These are phyloP conservation scores for Drosophila subobscura DNA, from an alignment of 1,140 invertebrate species.

Conservation along the genomic window DNA sequence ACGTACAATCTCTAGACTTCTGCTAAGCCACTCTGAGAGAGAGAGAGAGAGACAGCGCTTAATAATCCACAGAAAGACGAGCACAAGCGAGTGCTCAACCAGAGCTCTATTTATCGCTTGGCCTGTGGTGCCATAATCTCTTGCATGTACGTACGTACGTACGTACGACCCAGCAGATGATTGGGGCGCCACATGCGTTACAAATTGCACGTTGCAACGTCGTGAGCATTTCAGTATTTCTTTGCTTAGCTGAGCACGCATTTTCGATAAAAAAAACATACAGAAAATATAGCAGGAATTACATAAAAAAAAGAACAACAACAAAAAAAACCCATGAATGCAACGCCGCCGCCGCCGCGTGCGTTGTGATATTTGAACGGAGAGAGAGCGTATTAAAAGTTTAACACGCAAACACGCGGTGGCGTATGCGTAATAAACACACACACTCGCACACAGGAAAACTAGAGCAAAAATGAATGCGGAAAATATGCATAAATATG, in stretches of 20 bases:
- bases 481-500: conserved; percentile 7
- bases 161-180: too few relatives aligned
- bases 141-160: too few relatives aligned
- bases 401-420: conserved; percentile 37
- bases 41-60: too few relatives aligned
- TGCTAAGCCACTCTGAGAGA: too few relatives aligned
- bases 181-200: conserved; percentile 35
- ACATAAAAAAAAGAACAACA: conserved; percentile 35
- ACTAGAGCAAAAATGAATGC: conserved; percentile 13
- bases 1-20: too few relatives aligned
- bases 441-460: not conserved
- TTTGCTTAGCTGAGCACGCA: conserved; percentile 56
- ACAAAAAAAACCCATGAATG: conserved; percentile 36
- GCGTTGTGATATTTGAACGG: conserved; percentile 40
- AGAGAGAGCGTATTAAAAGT: conserved; percentile 25
- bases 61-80: too few relatives aligned
- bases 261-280: conserved; percentile 48
- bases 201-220: conserved; percentile 47
- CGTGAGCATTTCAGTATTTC: conserved; percentile 42
- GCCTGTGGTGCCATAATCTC: too few relatives aligned
- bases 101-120: too few relatives aligned
- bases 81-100: too few relatives aligned
- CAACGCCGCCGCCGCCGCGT: conserved; percentile 34
- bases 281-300: conserved; percentile 12
- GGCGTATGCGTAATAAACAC: conserved; percentile 39